Conservation (phyloP, 1,140 invertebrate species). For the Drosophila fuyamai region DNA sequence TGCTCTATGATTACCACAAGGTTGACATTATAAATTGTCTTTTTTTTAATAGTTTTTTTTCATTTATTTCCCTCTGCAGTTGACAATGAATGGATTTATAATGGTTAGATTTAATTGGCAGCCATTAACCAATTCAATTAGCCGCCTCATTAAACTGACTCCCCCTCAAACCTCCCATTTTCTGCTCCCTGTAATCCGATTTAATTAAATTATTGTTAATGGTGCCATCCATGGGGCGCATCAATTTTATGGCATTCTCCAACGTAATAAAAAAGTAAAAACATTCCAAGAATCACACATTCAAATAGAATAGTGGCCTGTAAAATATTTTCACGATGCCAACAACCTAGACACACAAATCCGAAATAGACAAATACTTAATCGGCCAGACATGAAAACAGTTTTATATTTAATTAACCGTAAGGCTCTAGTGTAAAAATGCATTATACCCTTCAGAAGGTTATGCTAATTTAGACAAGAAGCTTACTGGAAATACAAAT, state of each 20-base stretch:
- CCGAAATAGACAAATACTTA: slow-evolving; percentile 38
- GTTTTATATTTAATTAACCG: slow-evolving; percentile 38
- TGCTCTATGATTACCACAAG: slow-evolving; percentile 41
- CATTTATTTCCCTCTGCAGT: slow-evolving; percentile 27
- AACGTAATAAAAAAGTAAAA: slow-evolving; percentile 21
- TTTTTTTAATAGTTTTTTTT: slow-evolving; percentile 25
- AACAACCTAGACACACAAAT: slow-evolving; percentile 57
- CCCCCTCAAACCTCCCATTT: background rate
- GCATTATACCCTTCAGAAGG: slow-evolving; percentile 13
- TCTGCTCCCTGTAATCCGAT: slow-evolving; percentile 1
- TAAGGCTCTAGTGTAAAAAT: slow-evolving; percentile 5
- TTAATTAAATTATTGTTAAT: slow-evolving; percentile 63
- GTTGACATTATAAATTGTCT: slow-evolving; percentile 57
- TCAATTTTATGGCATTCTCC: slow-evolving; percentile 51
- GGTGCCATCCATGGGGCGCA: slow-evolving; percentile 28
- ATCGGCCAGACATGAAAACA: slow-evolving; percentile 22
- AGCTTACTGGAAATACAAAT: too few relatives aligned
- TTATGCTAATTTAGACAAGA: too few relatives aligned
- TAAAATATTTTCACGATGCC: slow-evolving; percentile 28
- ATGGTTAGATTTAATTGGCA: slow-evolving; percentile 46
- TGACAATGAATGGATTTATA: slow-evolving; percentile 56
- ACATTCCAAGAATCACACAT: slow-evolving; percentile 22
- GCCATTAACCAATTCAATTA: slow-evolving; percentile 67
- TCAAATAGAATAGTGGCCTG: slow-evolving; percentile 3
- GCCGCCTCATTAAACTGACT: slow-evolving; percentile 53